Evolutionary conservation across 2,113 vertebrate genomes (phyloP), one percentile per base, ranked within the genome.

Genomic region (Notarius lentiginosus): DNA sequence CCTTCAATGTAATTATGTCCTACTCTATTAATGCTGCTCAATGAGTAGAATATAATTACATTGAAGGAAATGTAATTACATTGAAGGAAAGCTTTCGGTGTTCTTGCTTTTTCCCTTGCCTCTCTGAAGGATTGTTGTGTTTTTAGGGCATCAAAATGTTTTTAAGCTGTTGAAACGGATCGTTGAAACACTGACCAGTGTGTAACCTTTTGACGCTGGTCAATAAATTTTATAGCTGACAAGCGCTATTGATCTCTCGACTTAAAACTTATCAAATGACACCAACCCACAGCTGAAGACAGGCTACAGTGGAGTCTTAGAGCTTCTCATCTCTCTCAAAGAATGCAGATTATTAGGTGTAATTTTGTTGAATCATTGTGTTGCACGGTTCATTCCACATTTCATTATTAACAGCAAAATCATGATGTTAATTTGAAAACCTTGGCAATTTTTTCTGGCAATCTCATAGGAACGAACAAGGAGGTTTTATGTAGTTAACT

Each of bases 161-260:
- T 53, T 66, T 58, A 47, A 61, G 79, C 18, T 81, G 79, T 83
- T 83, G 22, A 47, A 77, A 47, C 76, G 66, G 82, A 91, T 85
- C 55, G 86, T 41, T 55, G 49, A 41, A 89, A 89, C 85, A 89
- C 65, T 80, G 60, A 58, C 65, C 87, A 88, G 86, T 73, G 80
- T 88, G 84, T 89, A 87, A 81, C 27, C 83, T 79, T 85, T 73
- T 55, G 53, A 83, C 66, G 65, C 84, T 63, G 89, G 87, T 94
- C 92, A 68, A 93, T 94, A 93, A 76, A 90, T 92, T 91, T 91
- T 92, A 94, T 92, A 91, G 92, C 87, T 72, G 86, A 90, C 91
- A 93, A 94, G 90, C 91, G 89, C 92, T 92, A 92, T 92, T 84
- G 92, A 93, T 93, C 89, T 89, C 79, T 88, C 82, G 87, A 51